phyloP scores from a whole-genome alignment of 2,888 invertebrate species.

The Opisthograptis luteolata region DNA sequence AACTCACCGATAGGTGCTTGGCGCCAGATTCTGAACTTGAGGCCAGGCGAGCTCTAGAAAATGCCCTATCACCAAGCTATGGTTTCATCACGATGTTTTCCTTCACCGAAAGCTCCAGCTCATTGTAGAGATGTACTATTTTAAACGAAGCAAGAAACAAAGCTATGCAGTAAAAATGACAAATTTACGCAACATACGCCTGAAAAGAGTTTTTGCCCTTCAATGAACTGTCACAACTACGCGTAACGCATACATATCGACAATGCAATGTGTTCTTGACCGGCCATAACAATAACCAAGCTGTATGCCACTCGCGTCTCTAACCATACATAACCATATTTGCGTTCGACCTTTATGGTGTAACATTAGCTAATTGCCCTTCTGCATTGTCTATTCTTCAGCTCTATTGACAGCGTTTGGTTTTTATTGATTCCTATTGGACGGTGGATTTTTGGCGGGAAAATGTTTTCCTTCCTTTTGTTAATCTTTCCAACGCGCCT shows the following conservation, averaged over 20 bases:
- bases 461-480: too few species aligned
- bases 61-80: too few species aligned
- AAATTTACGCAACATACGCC: not conserved
- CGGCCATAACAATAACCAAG: constrained; percentile 16
- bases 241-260: constrained; percentile 16
- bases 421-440: not conserved
- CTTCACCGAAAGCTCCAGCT: too few species aligned
- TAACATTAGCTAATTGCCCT: constrained; percentile 19
- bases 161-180: not conserved
- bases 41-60: too few species aligned
- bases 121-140: too few species aligned
- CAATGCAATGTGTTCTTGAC: constrained; percentile 27
- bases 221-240: constrained; percentile 17
- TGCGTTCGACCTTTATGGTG: constrained; percentile 26
- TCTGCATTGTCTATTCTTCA: constrained; percentile 22
- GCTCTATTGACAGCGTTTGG: constrained; percentile 5
- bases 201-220: constrained; percentile 14
- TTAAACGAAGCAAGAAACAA: not conserved
- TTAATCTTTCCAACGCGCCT: too few species aligned
- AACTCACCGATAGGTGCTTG: too few species aligned
- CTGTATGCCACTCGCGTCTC: constrained; percentile 27
- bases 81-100: too few species aligned
- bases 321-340: constrained; percentile 28
- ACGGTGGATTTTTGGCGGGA: not conserved
- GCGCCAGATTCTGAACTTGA: too few species aligned